Evolutionary conservation across 1,140 invertebrate species (phyloP), one percentile per base, ranked within the genome.

Genomic region (Nomia melanderi): DNA sequence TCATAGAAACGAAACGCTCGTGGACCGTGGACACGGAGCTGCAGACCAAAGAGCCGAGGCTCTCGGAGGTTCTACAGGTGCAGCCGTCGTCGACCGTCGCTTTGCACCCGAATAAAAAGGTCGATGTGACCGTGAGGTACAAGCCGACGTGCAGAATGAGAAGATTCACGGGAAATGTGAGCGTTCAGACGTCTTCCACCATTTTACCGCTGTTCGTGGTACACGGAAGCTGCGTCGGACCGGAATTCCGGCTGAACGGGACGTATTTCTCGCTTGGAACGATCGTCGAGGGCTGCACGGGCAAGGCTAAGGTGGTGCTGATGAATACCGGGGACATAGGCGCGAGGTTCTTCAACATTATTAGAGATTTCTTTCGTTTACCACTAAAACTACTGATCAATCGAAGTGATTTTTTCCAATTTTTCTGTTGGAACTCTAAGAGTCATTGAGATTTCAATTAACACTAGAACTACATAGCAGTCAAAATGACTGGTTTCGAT

Each of bases 261-360:
- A 74, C 70, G 7, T 70, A 87, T 17, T 33, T 93, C 17, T 62
- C 83, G 3, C 93, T 93, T 69, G 89, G 88, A 17, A 85, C 82
- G 11, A 76, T 92, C 2, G 83, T 89, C 29, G 72, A 88, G 54
- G 88, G 89, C 6, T 90, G 84, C 56, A 66, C 66, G 2, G 65
- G 63, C 4, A 67, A 81, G 6, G 59, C 83, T 12, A 90, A 86
- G 64, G 36, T 92, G 25, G 50, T 85, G 8, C 83, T 93, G 4
- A 76, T 82, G 44, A 93, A 93, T 75, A 88, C 67, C 7, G 93
- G 93, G 2, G 92, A 93, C 72, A 60, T 92, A 11, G 88, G 89
- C n/a, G 86, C 89, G 12, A 91, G 82, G 92, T 91, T 70, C 2
- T 62, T 0, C 1, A 36, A 0, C 5, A 23, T 25, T 25, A 9